A percentile compares a stretch with the other conserved stretches of the same genome.
phyloP scores from a whole-genome alignment of 1,140 invertebrate species.

The Heliothis virescens region DNA sequence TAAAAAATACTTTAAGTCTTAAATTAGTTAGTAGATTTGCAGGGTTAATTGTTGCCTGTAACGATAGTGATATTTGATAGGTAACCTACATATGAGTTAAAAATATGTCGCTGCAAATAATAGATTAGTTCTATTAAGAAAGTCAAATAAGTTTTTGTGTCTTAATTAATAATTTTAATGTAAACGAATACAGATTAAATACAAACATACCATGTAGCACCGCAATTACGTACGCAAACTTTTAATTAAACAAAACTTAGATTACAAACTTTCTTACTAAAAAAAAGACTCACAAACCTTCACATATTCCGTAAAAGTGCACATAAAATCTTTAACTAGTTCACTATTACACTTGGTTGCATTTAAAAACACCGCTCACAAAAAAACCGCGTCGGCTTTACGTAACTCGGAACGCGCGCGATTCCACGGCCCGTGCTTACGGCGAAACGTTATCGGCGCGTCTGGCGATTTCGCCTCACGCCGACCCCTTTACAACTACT shows the following conservation, averaged over 20 bases:
- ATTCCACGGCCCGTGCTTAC: slow-evolving; percentile 65
- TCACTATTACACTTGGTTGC: slow-evolving; percentile 49
- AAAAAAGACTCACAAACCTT: no score
- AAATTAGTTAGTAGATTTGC: no score
- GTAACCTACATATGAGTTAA: no score
- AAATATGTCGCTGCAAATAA: no score
- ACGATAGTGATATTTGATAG: no score
- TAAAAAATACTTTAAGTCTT: no score
- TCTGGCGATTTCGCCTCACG: slow-evolving; percentile 66
- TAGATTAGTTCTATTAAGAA: background rate
- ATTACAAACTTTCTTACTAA: background rate
- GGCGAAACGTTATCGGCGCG: slow-evolving; percentile 64
- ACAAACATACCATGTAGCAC: slow-evolving; percentile 16
- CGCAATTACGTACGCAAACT: background rate
- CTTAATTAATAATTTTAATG: background rate
- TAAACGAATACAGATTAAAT: background rate
- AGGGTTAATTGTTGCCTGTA: no score
- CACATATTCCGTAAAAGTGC: background rate
- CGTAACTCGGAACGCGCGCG: slow-evolving; percentile 51
- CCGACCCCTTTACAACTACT: slow-evolving; percentile 55
- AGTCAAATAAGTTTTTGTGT: background rate
- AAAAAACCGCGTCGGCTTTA: slow-evolving; percentile 53
- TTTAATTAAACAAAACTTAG: slow-evolving; percentile 15
- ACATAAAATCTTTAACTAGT: slow-evolving; percentile 43
- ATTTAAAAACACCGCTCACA: slow-evolving; percentile 43